Evolutionary conservation across 2,888 invertebrate species (phyloP).

Genomic region (Eupelmus urozonus): DNA sequence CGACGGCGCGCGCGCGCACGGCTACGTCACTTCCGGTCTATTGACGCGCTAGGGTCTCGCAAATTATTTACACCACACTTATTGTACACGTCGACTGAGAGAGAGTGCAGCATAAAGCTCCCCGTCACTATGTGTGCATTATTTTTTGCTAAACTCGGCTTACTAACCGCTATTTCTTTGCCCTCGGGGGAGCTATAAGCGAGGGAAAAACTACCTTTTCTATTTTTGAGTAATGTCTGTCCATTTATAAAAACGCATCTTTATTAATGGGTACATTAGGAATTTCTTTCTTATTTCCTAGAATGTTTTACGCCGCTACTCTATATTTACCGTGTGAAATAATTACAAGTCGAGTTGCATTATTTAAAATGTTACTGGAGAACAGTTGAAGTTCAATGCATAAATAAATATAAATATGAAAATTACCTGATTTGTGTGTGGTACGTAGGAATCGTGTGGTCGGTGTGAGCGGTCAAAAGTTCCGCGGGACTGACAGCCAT

Average conservation of each 20-base stretch:
- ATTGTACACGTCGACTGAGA: too few species aligned
- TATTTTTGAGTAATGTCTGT: too few species aligned
- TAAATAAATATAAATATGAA: background rate
- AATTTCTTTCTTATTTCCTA: too few species aligned
- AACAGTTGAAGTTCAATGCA: background rate
- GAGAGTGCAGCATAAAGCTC: background rate
- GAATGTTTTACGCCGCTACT: too few species aligned
- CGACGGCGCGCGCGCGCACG: background rate
- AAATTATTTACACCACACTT: constrained; percentile 36
- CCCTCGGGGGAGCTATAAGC: background rate
- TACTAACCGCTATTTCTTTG: constrained; percentile 13
- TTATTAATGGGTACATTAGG: too few species aligned
- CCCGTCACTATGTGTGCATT: background rate
- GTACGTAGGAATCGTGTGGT: constrained; percentile 75
- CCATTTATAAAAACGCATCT: too few species aligned
- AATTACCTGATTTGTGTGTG: constrained; percentile 75
- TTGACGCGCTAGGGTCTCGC: constrained; percentile 20
- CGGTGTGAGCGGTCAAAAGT: constrained; percentile 75
- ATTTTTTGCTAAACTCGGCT: constrained; percentile 10
- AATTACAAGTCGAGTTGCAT: too few species aligned
- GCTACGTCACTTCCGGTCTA: constrained; percentile 16
- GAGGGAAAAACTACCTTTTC: too few species aligned
- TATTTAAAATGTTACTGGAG: too few species aligned
- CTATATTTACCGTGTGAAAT: too few species aligned
- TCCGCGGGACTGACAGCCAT: constrained; percentile 73